These are phyloP conservation scores for Oedothorax gibbosus DNA, from an alignment of 1,140 invertebrate species.

Conservation along the genomic window DNA sequence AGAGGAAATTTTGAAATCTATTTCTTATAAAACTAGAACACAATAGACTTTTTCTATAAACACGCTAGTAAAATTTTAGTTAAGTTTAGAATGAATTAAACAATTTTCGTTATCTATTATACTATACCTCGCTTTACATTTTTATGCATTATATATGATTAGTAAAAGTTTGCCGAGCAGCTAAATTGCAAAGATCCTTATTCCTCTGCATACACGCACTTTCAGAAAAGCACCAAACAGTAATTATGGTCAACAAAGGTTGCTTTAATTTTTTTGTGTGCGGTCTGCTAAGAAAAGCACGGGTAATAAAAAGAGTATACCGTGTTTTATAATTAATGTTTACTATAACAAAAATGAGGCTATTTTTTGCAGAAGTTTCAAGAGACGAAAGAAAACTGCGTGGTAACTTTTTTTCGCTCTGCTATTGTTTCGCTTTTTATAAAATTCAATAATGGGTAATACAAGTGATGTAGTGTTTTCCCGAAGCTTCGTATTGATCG, in stretches of 20 bases:
- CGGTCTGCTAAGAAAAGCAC: slow-evolving; percentile 23
- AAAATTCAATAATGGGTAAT: slow-evolving; percentile 15
- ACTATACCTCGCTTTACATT: slow-evolving; percentile 11
- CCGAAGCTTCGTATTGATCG: slow-evolving; percentile 29
- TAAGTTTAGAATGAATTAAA: not conserved
- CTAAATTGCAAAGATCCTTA: slow-evolving; percentile 17
- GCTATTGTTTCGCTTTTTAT: slow-evolving; percentile 14
- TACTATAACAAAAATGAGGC: slow-evolving; percentile 45
- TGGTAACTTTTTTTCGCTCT: slow-evolving; percentile 44
- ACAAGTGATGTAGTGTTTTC: slow-evolving; percentile 16
- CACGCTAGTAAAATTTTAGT: not conserved
- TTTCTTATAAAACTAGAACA: too few species aligned
- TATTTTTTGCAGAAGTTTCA: slow-evolving; percentile 30
- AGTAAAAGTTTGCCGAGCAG: slow-evolving; percentile 15
- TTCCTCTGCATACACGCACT: slow-evolving; percentile 2
- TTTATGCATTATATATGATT: slow-evolving; percentile 38
- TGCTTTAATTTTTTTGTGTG: slow-evolving; percentile 29
- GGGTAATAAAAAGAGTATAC: slow-evolving; percentile 25
- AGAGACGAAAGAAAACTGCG: slow-evolving; percentile 33
- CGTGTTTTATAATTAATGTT: slow-evolving; percentile 51
- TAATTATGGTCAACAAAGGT: slow-evolving; percentile 53
- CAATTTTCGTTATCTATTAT: not conserved
- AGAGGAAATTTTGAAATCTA: too few species aligned
- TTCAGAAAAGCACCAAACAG: slow-evolving; percentile 19
- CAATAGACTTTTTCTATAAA: too few species aligned